Evolutionary conservation across 2,888 invertebrate species (phyloP), one percentile per base, ranked within the genome.

Genomic region (Blastobasis adustella): DNA sequence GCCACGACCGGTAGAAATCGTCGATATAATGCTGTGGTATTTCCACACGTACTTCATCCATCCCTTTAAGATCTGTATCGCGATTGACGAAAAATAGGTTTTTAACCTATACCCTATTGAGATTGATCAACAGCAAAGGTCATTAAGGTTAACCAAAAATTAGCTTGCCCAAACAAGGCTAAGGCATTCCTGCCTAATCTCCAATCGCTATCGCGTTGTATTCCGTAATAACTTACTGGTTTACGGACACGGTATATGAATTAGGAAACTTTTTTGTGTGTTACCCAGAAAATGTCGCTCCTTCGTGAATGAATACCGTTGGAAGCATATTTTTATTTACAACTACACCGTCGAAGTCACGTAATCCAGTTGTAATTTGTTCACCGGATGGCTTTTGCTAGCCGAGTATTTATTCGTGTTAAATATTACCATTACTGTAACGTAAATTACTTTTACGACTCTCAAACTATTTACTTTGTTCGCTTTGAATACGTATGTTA

Each of bases 121-220:
- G 40, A 47, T 39, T 23, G 39, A 49, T 43, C 49, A 10, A 23
- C 23, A n/a, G 40, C 41, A 46, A 43, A 49, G 46, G 23, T 49
- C 46, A 47, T 40, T 47, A 37, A 39, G 48, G 45, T 45, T 48
- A 38, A 49, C 48, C 36, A 37, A 47, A 48, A 58, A 58, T 56
- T 56, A 50, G 44, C 49, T n/a, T 46, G 45, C 44, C 46, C 46
- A 52, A 55, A 53, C 46, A 53, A 38, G 49, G 51, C 46, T 49
- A 37, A 45, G 51, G 51, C 44, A 46, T 51, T 52, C 49, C 37
- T 47, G 51, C 54, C 43, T 52, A 49, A 58, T 56, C 58, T 41
- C 10, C 37, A 39, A 53, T 51, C 49, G 44, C 48, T 54, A 56
- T 56, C 56, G 40, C 36, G 46, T 44, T 54, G 49, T 51, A 54